phyloP scores from a whole-genome alignment of 2,888 invertebrate species.

The Fabriciana adippe region DNA sequence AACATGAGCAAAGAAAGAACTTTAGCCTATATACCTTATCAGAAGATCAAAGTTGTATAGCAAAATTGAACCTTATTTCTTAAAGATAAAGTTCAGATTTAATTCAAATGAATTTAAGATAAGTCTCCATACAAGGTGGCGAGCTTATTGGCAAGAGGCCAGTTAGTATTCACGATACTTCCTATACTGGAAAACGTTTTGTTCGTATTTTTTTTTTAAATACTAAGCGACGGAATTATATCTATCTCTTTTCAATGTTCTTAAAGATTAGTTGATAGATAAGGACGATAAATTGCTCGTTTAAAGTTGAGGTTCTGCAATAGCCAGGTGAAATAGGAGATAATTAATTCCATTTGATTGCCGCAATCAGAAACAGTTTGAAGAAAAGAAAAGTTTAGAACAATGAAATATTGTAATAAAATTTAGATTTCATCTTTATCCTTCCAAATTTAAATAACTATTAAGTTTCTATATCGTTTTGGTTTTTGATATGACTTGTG shows the following conservation, averaged over 20 bases:
- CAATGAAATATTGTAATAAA: not conserved
- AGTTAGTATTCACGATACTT: slow-evolving; percentile 43
- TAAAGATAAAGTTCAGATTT: slow-evolving; percentile 12
- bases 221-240: slow-evolving; percentile 19
- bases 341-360: slow-evolving; percentile 19
- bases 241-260: slow-evolving; percentile 27
- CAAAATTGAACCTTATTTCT: slow-evolving; percentile 2
- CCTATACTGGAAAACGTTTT: slow-evolving; percentile 43
- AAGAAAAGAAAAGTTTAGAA: not conserved
- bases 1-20: slow-evolving; percentile 49
- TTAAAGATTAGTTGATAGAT: slow-evolving; percentile 9
- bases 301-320: slow-evolving; percentile 13
- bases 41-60: not conserved
- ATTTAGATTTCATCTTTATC: not conserved
- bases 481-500: too few species aligned
- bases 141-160: slow-evolving; percentile 43
- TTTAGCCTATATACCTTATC: slow-evolving; percentile 31
- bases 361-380: slow-evolving; percentile 9
- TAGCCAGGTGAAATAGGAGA: slow-evolving; percentile 11
- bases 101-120: slow-evolving; percentile 18
- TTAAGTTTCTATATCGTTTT: too few species aligned
- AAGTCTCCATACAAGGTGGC: slow-evolving; percentile 38
- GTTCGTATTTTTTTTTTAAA: slow-evolving; percentile 32
- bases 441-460: too few species aligned
- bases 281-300: slow-evolving; percentile 13